These are phyloP conservation scores for Actinopyga echinites DNA, from an alignment of 53 echinoderm and acorn worm species.

Conservation along the genomic window DNA sequence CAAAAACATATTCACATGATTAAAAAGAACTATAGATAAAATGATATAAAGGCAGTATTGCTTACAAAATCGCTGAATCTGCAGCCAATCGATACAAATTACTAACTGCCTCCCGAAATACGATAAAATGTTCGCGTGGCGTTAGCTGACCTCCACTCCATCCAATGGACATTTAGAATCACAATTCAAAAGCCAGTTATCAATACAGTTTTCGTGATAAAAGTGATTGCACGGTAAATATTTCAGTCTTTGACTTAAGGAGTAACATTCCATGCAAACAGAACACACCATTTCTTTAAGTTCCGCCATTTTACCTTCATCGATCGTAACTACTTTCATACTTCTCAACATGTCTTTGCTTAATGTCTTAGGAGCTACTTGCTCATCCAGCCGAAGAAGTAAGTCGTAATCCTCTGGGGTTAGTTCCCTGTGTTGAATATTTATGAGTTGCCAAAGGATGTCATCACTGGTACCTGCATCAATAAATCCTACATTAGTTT, in stretches of 20 bases:
- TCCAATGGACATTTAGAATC: slow-evolving; percentile 87
- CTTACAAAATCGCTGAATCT: too few species aligned
- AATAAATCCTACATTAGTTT: slow-evolving; percentile 20
- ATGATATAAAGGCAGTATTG: too few species aligned
- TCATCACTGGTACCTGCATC: slow-evolving; percentile 41
- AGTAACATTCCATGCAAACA: slow-evolving; percentile 82
- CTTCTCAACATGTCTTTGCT: slow-evolving; percentile 32
- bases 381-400: slow-evolving; percentile 76
- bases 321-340: slow-evolving; percentile 50
- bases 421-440: slow-evolving; percentile 83
- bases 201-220: slow-evolving; percentile 84
- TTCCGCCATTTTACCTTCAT: neutral
- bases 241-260: slow-evolving; percentile 58
- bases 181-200: slow-evolving; percentile 78
- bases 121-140: neutral
- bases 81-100: too few species aligned
- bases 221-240: slow-evolving; percentile 80
- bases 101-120: too few species aligned
- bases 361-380: slow-evolving; percentile 74
- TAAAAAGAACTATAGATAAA: too few species aligned
- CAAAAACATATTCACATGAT: too few species aligned
- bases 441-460: slow-evolving; percentile 61
- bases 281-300: slow-evolving; percentile 62
- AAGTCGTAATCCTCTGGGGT: slow-evolving; percentile 95
- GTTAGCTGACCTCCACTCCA: slow-evolving; percentile 70